Percentiles rank a stretch among this genome's conserved stretches.
Evolutionary conservation across 2,797 vertebrate genomes (phyloP).

Genomic region (Gambusia yucatana): DNA sequence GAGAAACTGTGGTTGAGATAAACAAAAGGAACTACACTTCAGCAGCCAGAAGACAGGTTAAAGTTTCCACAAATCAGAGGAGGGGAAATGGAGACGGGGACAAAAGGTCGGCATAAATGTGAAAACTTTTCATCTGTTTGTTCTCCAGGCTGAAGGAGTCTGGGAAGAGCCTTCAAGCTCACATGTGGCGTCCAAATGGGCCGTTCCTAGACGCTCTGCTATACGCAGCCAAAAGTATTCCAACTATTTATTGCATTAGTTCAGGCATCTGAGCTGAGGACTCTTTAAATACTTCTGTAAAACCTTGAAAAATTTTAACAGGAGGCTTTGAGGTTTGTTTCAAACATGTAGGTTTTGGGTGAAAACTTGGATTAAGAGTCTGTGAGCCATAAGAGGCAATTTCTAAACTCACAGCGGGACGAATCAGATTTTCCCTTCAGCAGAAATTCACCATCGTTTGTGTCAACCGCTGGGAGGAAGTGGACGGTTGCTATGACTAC

Average conservation of each 20-base stretch:
- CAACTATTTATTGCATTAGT: background rate
- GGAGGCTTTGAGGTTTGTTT: background rate
- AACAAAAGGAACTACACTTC: conserved; percentile 27
- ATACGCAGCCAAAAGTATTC: background rate
- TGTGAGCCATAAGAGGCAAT: background rate
- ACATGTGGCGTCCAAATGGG: conserved; percentile 2
- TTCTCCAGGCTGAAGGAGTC: background rate
- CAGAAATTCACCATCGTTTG: conserved; percentile 5
- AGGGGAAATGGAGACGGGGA: background rate
- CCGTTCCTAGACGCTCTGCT: background rate
- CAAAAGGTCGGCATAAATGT: background rate
- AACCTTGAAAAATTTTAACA: background rate
- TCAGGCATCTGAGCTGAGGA: background rate
- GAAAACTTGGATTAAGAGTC: background rate
- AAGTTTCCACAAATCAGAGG: conserved; percentile 29
- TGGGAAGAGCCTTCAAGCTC: background rate
- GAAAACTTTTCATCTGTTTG: background rate
- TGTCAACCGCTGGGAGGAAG: conserved; percentile 14
- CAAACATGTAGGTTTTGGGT: background rate
- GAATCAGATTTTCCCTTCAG: conserved; percentile 31
- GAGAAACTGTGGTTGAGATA: conserved; percentile 15
- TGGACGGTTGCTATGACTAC: background rate
- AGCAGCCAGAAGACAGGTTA: conserved; percentile 5
- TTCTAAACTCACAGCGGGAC: conserved; percentile 17
- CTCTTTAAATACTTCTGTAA: conserved; percentile 5